Base-by-base conservation (phyloP, 1,140 invertebrate genomes). In the Drosophila parvula region DNA sequence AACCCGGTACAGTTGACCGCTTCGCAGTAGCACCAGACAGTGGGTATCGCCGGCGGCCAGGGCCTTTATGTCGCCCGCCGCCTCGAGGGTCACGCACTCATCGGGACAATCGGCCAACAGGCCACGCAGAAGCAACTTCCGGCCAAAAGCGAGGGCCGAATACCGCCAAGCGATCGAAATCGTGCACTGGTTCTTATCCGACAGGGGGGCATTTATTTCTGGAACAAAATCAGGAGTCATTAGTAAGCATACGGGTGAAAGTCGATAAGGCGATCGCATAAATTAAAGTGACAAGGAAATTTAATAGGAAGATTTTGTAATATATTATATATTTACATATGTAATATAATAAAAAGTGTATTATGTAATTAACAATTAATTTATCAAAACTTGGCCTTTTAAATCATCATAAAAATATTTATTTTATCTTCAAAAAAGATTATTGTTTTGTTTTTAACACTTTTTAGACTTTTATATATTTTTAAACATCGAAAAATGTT, bases 121-220 rank as follows among this genome's bases (percentile, higher is more conserved):
- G 12, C 84, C 84, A 18, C 57, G 55, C 34, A 89, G 45, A 34
- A 60, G 70, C n/a, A 89, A 57, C 28, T 48, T 74, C n/a, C 48
- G 43, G 27, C 58, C 80, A 16, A 44, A 5, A 7, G 85, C 89
- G 59, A 74, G 74, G 6, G 74, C 90, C 7, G 81, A 79, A 59
- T 89, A 91, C 41, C 81, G 76, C 86, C 90, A 91, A 51, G 64
- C 81, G 10, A 75, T n/a, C 5, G 90, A 75, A 43, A 91, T 59
- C 30, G 78, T 59, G 47, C 48, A 63, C 30, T 53, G 56, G 28
- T 67, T 65, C 8, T 68, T 41, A 14, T 12, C 55, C 55, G 44
- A 32, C 10, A 34, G 34, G 8, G 73, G 74, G 30, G 18, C 14
- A 22, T 34, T 48, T 41, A 85, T 70, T 68, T 83, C 84, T 89